Evolutionary conservation across 2,797 vertebrate species (phyloP).

Genomic region (Mormyrops boulengeri): DNA sequence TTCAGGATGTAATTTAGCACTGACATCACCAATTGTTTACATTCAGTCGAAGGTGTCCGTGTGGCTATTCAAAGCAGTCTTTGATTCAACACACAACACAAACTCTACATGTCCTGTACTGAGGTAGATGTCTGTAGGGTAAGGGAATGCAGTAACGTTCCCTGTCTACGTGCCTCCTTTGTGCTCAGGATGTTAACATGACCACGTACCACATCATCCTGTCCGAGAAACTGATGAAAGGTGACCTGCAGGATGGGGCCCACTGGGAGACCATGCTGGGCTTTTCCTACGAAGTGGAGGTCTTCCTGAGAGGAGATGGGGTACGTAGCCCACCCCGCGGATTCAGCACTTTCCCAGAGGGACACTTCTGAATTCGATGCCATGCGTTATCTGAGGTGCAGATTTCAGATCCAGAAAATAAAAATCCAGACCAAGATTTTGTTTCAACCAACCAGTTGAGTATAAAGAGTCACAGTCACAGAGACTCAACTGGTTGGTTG

Average conservation of each 20-base stretch:
- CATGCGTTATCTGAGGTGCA: background rate
- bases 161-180: background rate
- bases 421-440: background rate
- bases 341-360: background rate
- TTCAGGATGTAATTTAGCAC: background rate
- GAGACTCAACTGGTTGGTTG: background rate
- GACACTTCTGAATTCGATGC: background rate
- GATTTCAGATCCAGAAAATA: background rate
- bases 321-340: conserved; percentile 46
- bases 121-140: background rate
- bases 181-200: conserved; percentile 64
- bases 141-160: background rate
- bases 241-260: conserved; percentile 69
- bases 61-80: background rate
- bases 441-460: background rate
- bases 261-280: conserved; percentile 82
- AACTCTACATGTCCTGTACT: background rate
- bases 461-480: background rate
- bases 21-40: background rate
- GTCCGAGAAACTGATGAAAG: conserved; percentile 68
- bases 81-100: background rate
- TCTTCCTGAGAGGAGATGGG: conserved; percentile 67
- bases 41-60: background rate
- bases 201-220: conserved; percentile 75
- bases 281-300: conserved; percentile 68